Conservation (phyloP, 1,140 invertebrate species). For the Ctenoplectra terminalis region DNA sequence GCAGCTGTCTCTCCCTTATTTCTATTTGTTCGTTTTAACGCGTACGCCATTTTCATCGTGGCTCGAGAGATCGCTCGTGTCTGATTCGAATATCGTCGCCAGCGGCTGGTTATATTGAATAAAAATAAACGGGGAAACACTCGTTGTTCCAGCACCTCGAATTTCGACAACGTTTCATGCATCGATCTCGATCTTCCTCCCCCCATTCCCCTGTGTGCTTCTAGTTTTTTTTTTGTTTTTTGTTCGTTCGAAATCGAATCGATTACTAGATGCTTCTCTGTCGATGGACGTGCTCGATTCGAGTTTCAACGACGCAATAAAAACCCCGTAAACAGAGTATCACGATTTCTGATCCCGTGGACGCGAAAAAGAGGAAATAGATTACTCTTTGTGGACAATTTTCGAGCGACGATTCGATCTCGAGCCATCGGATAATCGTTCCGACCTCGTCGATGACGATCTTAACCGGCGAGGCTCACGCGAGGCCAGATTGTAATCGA, state of each 20-base stretch:
- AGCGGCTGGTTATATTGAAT: slow-evolving; percentile 40
- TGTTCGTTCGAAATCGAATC: slow-evolving; percentile 16
- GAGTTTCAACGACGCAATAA: slow-evolving; percentile 24
- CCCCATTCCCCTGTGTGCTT: background rate
- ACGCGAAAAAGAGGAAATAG: background rate
- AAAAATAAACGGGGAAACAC: slow-evolving; percentile 40
- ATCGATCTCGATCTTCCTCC: slow-evolving; percentile 3
- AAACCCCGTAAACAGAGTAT: slow-evolving; percentile 38
- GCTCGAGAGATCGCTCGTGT: slow-evolving; percentile 9
- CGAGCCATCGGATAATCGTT: background rate
- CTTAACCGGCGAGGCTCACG: background rate
- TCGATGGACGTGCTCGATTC: background rate
- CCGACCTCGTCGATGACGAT: background rate
- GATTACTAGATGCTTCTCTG: slow-evolving; percentile 19
- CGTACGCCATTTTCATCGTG: slow-evolving; percentile 10
- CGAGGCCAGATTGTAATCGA: slow-evolving; percentile 14
- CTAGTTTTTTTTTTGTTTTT: background rate
- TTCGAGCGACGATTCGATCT: background rate
- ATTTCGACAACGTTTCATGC: background rate
- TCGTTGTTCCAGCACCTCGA: background rate
- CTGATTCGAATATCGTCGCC: slow-evolving; percentile 36
- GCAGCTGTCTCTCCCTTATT: slow-evolving; percentile 16
- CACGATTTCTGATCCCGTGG: background rate
- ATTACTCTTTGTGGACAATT: background rate
- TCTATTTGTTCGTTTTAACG: slow-evolving; percentile 29